These are phyloP conservation scores for Naja naja DNA, from an alignment of 2,113 vertebrate species.

Conservation along the genomic window DNA sequence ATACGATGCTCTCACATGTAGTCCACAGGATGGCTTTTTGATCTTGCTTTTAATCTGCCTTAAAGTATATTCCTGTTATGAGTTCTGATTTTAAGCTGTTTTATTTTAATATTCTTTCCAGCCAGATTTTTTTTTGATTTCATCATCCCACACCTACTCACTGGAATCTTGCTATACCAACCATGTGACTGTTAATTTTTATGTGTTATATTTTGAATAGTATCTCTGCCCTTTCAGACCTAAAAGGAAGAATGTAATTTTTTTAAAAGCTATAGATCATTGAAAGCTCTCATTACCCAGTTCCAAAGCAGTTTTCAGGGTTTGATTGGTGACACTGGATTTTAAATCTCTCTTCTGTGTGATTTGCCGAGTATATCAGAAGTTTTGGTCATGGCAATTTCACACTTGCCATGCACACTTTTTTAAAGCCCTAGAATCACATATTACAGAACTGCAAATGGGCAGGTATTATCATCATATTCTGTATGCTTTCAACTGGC, in stretches of 20 bases:
- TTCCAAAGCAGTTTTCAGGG: neutral
- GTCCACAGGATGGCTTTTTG: neutral
- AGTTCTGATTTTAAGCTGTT: neutral
- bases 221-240: neutral
- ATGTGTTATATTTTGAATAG: neutral
- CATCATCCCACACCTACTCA: neutral
- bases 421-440: neutral
- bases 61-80: neutral
- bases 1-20: neutral
- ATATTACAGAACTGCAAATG: neutral
- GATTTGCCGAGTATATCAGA: neutral
- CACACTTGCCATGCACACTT: neutral
- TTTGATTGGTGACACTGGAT: too few species aligned
- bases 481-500: neutral
- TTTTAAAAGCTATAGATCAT: neutral
- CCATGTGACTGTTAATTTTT: neutral
- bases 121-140: neutral
- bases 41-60: neutral
- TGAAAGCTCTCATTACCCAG: neutral
- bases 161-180: neutral
- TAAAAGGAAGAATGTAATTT: neutral
- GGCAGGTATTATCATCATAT: neutral
- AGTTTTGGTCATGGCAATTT: neutral
- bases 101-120: neutral
- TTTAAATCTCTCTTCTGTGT: neutral